Evolutionary conservation across 2,888 invertebrate genomes (phyloP), one percentile per base, ranked within the genome.

Genomic region (Agrilus cyanescens): DNA sequence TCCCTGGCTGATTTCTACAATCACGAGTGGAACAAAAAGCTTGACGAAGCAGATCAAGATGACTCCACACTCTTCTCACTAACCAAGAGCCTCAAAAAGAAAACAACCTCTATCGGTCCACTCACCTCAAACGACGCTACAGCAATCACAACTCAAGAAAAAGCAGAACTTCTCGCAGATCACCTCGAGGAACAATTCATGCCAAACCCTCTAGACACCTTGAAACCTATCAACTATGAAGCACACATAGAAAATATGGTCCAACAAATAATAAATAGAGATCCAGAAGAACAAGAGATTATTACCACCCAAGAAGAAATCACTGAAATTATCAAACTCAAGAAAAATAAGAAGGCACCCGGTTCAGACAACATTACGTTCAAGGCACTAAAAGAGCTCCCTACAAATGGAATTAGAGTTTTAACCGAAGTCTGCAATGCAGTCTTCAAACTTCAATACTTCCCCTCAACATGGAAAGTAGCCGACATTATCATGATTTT

Each of bases 381-480:
- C 25, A 25, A 10, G 3, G 10, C 25, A 10, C 8, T 25, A 25
- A 25, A 25, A 25, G 10, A 25, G 8, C 8, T 10, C 3, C 25
- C 10, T 10, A 4, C 46, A 4, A 46, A 46, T 13, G 32, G 44
- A 13, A 12, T 48, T 12, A 42, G 30, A 18, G 36, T 41, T 2
- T 18, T 51, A 12, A 40, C 29, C 43, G 36, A 35, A 12, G 12
- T 33, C 30, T 4, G 37, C 37, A 20, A 38, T 44, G 14, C 32
- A 12, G 12, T 25, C 6, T 25, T 40, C 8, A 31, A 33, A 15
- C 38, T 43, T 38, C 16, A 40, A 36, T 40, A 43, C 42, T 51
- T 54, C 39, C 53, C 54, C 6, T 20, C 35, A 4, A 33, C 14
- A 14, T 49, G 49, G 51, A 57, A 51, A 47, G 35, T 34, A 4